Evolutionary conservation across 2,113 vertebrate genomes (phyloP).

Genomic region (Puntigrus tetrazona): DNA sequence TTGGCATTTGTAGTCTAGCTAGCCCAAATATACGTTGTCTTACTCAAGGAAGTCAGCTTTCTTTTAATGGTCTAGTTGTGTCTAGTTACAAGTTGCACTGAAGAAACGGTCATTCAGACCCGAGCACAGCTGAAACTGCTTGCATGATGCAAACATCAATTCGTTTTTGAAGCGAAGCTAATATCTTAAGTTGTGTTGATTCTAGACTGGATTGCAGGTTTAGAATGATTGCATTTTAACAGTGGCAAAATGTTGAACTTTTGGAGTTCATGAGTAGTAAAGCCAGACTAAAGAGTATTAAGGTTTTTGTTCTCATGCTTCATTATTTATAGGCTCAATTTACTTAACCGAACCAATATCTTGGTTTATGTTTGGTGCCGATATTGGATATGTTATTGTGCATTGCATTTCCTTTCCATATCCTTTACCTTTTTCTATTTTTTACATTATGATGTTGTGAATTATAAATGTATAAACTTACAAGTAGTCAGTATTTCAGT

Average conservation of each 20-base stretch:
- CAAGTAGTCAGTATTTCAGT: too few species aligned
- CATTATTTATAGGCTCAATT: too few species aligned
- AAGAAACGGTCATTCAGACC: background rate
- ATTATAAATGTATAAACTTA: too few species aligned
- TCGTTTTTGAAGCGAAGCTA: background rate
- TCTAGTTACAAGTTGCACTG: background rate
- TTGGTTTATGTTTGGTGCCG: too few species aligned
- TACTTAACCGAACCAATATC: too few species aligned
- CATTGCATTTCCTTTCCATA: too few species aligned
- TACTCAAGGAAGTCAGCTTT: background rate
- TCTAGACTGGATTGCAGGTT: constrained; percentile 17
- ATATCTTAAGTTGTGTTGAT: background rate
- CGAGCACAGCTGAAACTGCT: background rate
- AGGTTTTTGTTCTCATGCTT: background rate
- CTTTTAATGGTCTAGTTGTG: background rate
- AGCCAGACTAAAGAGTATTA: background rate
- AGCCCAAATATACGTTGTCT: background rate
- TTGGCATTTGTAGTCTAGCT: background rate
- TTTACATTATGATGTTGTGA: too few species aligned
- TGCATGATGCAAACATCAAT: background rate
- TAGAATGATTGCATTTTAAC: constrained; percentile 22
- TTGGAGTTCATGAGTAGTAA: background rate
- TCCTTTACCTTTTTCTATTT: too few species aligned
- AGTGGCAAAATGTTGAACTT: background rate
- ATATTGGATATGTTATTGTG: too few species aligned